Percentiles rank a stretch among this genome's conserved stretches.
phyloP scores from a whole-genome alignment of 1,140 invertebrate genomes.

The Drosophila watanabei region DNA sequence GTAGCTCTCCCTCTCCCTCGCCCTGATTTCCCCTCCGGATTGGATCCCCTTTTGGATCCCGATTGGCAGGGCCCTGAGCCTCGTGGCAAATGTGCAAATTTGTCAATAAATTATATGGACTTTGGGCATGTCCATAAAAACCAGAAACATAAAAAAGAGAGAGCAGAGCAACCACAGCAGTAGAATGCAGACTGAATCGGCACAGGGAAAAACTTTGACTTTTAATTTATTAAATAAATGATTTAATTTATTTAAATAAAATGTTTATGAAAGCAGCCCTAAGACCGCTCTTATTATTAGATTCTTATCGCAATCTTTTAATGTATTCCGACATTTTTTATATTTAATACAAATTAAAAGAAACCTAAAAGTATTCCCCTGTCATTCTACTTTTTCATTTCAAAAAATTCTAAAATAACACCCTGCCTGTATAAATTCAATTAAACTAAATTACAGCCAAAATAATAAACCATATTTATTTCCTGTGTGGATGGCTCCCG shows the following conservation, averaged over 20 bases:
- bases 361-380: too few relatives aligned
- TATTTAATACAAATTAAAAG: too few relatives aligned
- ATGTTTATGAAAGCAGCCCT: too few relatives aligned
- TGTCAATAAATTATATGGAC: constrained; percentile 80
- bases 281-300: too few relatives aligned
- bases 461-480: background rate
- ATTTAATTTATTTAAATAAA: background rate
- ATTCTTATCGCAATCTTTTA: too few relatives aligned
- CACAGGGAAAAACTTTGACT: background rate
- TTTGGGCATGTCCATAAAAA: constrained; percentile 71
- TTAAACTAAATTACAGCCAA: background rate
- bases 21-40: background rate
- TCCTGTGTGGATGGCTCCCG: constrained; percentile 15
- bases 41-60: constrained; percentile 4
- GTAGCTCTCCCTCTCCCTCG: background rate
- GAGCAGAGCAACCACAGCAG: constrained; percentile 23
- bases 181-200: background rate
- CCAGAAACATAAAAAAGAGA: constrained; percentile 68
- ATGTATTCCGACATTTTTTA: too few relatives aligned
- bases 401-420: background rate
- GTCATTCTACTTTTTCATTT: background rate
- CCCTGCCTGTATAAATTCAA: background rate
- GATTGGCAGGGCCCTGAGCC: constrained; percentile 12
- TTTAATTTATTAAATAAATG: background rate
- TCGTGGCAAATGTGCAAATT: constrained; percentile 69